phyloP scores from a whole-genome alignment of 2,888 invertebrate genomes.

The Hemicrepidius hirtus region DNA sequence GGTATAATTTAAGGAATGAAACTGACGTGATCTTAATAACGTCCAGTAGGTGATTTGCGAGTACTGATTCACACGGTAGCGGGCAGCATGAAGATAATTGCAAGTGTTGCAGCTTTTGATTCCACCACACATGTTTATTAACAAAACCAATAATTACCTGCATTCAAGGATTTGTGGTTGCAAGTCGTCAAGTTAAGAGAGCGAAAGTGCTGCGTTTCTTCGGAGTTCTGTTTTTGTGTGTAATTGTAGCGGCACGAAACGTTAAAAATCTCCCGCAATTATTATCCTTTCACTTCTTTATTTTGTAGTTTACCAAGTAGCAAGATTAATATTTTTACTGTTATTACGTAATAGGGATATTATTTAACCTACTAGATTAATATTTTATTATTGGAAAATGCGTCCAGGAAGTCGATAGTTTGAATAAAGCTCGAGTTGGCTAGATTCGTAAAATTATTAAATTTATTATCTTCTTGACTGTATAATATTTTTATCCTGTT shows the following conservation, averaged over 20 bases:
- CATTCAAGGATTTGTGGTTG: conserved; percentile 30
- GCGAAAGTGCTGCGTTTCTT: conserved; percentile 27
- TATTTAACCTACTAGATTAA: not conserved
- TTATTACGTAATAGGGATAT: conserved; percentile 7
- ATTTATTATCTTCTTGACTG: not conserved
- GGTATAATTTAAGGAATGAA: not conserved
- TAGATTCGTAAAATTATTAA: no score
- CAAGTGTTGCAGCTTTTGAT: conserved; percentile 30
- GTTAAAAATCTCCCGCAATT: conserved; percentile 14
- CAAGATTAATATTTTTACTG: conserved; percentile 19
- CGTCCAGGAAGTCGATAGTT: conserved; percentile 21
- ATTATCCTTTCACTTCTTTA: conserved; percentile 37
- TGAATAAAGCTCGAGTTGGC: not conserved
- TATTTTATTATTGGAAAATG: conserved; percentile 7
- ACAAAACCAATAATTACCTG: conserved; percentile 43
- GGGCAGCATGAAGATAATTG: conserved; percentile 37
- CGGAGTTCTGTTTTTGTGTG: conserved; percentile 4
- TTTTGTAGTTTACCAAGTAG: conserved; percentile 6
- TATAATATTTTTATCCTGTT: not conserved
- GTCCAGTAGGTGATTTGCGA: conserved; percentile 30
- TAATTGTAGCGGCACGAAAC: conserved; percentile 32
- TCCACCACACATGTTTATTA: conserved; percentile 40
- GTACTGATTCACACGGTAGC: conserved; percentile 45
- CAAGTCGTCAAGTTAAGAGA: conserved; percentile 9
- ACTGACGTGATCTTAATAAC: conserved; percentile 24